Conservation (phyloP, 2,113 vertebrate genomes). For the Dromiciops gliroides region DNA sequence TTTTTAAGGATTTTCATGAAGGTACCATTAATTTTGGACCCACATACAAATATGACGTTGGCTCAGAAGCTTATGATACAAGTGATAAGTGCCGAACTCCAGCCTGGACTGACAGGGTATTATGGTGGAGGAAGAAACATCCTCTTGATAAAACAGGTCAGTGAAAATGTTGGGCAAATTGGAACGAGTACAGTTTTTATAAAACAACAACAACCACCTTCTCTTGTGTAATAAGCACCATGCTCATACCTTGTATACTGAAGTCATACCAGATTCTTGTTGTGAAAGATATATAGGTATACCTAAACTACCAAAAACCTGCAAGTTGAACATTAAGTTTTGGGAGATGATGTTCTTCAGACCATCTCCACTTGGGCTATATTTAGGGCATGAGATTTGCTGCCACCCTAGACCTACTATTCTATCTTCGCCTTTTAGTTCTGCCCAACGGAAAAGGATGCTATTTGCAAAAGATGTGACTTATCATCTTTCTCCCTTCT, state of each 20-base stretch:
- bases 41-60: slow-evolving; percentile 88
- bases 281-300: neutral
- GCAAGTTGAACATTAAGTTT: neutral
- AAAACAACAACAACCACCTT: neutral
- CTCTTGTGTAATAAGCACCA: rapidly evolving
- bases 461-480: neutral
- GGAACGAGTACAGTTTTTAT: neutral
- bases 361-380: no score
- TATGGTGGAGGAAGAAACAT: slow-evolving; percentile 88
- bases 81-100: slow-evolving; percentile 89
- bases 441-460: neutral
- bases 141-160: slow-evolving; percentile 85
- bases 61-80: slow-evolving; percentile 88
- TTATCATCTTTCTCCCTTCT: rapidly evolving
- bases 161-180: neutral
- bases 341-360: neutral
- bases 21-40: slow-evolving; percentile 88
- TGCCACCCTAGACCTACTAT: neutral
- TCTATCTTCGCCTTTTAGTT: neutral
- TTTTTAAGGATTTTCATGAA: slow-evolving; percentile 90
- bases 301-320: neutral
- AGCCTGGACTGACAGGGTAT: slow-evolving; percentile 89
- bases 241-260: rapidly evolving
- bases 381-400: neutral
- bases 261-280: neutral